Evolutionary conservation across 2,888 invertebrate genomes (phyloP), one percentile per base, ranked within the genome.

Genomic region (Leucozona laternaria): DNA sequence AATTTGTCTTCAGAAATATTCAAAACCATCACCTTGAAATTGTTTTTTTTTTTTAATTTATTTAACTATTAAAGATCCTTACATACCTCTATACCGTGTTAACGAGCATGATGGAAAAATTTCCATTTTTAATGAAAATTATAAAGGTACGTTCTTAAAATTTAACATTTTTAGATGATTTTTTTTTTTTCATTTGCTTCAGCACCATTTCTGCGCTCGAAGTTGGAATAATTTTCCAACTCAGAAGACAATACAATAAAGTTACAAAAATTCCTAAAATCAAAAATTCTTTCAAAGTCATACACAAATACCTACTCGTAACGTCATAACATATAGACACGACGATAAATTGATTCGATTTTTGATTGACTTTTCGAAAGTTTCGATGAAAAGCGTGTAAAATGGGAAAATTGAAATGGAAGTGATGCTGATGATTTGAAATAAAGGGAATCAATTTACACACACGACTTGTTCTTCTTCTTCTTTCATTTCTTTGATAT

Each of bases 381-480:
- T 62, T 62, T 40, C n/a, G 1, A 40, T n/a, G 37, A 40, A 60
- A 4, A 25, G 22, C 1, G 7, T 15, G 28, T n/a, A 17, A 62
- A 62, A 62, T n/a, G 22, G 8, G 43, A 43, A 62, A 43, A 62
- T 62, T 62, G 43, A 43, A 62, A 62, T n/a, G 45, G 25, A 43
- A 62, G 62, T 43, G 62, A 62, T 62, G 62, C 43, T 43, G 62
- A 62, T 62, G 62, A 43, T 40, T 62, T 62, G 25, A 28, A 62
- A 25, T 43, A 25, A 45, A 62, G 25, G n/a, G 17, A 43, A 62
- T 62, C 62, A 62, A 43, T 45, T 62, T 62, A 43, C 62, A 62
- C 62, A 62, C 25, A 25, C n/a, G 37, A 62, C 7, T 40, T 4
- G 2, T n/a, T 25, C 8, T 15, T 8, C 5, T 11, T 55, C 25